Percentiles rank a stretch among this genome's conserved stretches.
Evolutionary conservation across 2,888 invertebrate genomes (phyloP).

Genomic region (Halictus quadricinctus): DNA sequence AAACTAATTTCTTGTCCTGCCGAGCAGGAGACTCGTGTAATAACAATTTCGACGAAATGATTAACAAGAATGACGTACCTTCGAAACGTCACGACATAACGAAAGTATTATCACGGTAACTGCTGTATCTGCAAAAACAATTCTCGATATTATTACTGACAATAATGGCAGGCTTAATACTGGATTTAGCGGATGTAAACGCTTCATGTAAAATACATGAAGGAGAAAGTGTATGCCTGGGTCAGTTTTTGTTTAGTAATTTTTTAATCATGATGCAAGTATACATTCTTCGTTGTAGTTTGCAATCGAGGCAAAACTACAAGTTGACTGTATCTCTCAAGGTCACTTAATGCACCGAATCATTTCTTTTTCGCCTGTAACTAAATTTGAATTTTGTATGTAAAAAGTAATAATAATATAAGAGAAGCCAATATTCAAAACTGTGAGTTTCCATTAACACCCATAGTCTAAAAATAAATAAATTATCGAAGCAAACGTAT

Average conservation of each 20-base stretch:
- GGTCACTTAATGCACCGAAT: too few relatives aligned
- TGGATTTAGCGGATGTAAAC: background rate
- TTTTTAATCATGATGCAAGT: too few relatives aligned
- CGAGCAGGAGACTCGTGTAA: background rate
- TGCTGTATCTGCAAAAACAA: background rate
- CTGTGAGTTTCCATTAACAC: background rate
- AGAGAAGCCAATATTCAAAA: background rate
- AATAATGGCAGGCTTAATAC: background rate
- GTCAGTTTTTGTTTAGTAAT: too few relatives aligned
- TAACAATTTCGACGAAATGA: conserved; percentile 1
- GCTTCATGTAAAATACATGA: too few relatives aligned
- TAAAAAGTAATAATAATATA: background rate
- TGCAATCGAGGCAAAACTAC: too few relatives aligned
- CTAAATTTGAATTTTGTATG: background rate
- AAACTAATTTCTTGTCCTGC: conserved; percentile 21
- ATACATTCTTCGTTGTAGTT: too few relatives aligned
- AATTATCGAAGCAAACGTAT: background rate
- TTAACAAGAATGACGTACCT: conserved; percentile 16
- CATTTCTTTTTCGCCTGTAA: background rate
- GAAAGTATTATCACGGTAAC: background rate
- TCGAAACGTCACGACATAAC: background rate
- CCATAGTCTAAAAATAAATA: background rate
- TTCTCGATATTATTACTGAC: background rate
- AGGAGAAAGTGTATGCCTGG: too few relatives aligned
- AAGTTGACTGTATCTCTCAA: too few relatives aligned